Conservation (phyloP, 2,113 vertebrate genomes). For the Pseudorectes ferrugineus region DNA sequence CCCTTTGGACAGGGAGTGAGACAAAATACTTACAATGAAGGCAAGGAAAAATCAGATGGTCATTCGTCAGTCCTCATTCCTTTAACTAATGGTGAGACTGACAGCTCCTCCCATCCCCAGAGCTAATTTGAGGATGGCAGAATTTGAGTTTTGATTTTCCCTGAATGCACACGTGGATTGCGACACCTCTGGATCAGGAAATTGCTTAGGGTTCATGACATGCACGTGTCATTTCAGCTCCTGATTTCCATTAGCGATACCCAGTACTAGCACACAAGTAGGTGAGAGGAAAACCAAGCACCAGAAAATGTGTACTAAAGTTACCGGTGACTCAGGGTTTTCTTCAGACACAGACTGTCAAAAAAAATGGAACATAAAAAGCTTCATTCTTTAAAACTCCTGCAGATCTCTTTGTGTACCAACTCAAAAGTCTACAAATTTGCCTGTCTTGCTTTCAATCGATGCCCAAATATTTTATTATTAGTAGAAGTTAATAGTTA, state of each 20-base stretch:
- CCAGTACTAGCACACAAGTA: background rate
- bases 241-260: background rate
- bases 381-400: background rate
- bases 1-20: background rate
- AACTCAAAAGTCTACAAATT: background rate
- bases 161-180: background rate
- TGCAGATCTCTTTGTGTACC: background rate
- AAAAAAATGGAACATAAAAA: background rate
- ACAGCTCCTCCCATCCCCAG: background rate
- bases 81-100: background rate
- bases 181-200: background rate
- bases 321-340: background rate
- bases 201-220: background rate
- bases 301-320: background rate
- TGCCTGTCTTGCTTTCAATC: background rate
- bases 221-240: background rate
- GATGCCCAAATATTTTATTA: background rate
- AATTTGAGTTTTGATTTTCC: slow-evolving; percentile 72
- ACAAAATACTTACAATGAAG: slow-evolving; percentile 5
- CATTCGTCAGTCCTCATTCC: background rate
- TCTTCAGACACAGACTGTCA: background rate
- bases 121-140: slow-evolving; percentile 30
- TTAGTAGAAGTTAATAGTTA: background rate
- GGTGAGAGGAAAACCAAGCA: slow-evolving; percentile 7
- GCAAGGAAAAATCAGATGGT: slow-evolving; percentile 58